Percentiles rank a stretch among this genome's conserved stretches.
These are phyloP conservation scores for Chaetorhynchus papuensis DNA, from an alignment of 2,113 vertebrate genomes.

Conservation along the genomic window DNA sequence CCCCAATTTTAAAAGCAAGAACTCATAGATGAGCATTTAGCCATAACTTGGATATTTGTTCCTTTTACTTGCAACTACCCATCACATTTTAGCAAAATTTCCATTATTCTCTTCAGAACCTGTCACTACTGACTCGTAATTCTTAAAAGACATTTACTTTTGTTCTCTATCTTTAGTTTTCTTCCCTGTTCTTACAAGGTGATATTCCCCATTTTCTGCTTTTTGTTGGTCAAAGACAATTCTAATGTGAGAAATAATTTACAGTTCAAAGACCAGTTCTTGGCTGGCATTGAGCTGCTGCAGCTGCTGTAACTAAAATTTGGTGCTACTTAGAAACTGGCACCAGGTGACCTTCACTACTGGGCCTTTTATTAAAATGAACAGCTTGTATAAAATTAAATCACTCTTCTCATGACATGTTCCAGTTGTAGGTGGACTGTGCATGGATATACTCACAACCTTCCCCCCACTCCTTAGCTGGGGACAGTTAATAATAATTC, in stretches of 20 bases:
- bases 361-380: neutral
- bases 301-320: neutral
- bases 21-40: neutral
- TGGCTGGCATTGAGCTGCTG: neutral
- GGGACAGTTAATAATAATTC: neutral
- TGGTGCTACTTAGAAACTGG: neutral
- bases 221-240: neutral
- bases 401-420: neutral
- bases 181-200: neutral
- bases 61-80: neutral
- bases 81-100: neutral
- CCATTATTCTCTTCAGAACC: neutral
- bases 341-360: neutral
- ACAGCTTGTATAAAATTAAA: neutral
- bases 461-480: neutral
- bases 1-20: neutral
- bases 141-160: neutral
- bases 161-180: neutral
- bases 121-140: neutral
- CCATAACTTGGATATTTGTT: neutral
- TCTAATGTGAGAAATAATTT: neutral
- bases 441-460: neutral
- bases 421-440: neutral
- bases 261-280: neutral
- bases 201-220: neutral